Base-by-base conservation (phyloP, 2,113 vertebrate genomes). In the Chionodraco myersi region DNA sequence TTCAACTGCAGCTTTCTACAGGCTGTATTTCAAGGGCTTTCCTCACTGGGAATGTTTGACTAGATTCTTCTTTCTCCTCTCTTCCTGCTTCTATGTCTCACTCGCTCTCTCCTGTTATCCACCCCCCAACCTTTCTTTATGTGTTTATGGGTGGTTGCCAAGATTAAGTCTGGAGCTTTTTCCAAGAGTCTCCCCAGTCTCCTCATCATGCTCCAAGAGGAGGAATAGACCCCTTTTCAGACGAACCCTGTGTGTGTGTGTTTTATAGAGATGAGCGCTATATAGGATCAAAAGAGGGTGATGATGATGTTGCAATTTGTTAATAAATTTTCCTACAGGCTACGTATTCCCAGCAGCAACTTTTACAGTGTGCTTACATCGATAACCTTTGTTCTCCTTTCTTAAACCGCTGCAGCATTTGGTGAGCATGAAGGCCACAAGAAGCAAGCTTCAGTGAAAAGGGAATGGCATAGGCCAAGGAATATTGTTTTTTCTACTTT, bases 11-110 rank as follows among this genome's bases (percentile, higher is more conserved):
- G 65, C 13, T 80, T 87, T 91, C 89, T 93, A 67, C 89, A 92
- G 86, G 88, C 89, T 83, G 71, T 64, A 80, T 88, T 90, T 90
- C 89, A 88, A 89, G 84, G 85, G 86, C 88, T 82, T 87, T 75
- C 79, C 88, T 83, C 73, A 1, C 79, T 90, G 89, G 86, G 84
- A 86, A 80, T 92, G 72, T 86, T 85, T 67, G 36, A 86, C 73
- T 74, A 53, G 53, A 71, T 61, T 82, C 62, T 67, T 67, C 65
- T 77, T 82, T 77, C 47, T 80, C 63, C 36, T 54, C 72, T 72
- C 74, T 75, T 77, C 56, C 71, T 72, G 60, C 16, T 66, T 81
- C 59, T 76, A 54, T 78, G 36, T 34, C 66, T 63, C 49, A 65
- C 73, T 30, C 64, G 7, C 8, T 44, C 34, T 14, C 69, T 18